Evolutionary conservation across 2,888 invertebrate species (phyloP).

Genomic region (Gnatocerus cornutus): DNA sequence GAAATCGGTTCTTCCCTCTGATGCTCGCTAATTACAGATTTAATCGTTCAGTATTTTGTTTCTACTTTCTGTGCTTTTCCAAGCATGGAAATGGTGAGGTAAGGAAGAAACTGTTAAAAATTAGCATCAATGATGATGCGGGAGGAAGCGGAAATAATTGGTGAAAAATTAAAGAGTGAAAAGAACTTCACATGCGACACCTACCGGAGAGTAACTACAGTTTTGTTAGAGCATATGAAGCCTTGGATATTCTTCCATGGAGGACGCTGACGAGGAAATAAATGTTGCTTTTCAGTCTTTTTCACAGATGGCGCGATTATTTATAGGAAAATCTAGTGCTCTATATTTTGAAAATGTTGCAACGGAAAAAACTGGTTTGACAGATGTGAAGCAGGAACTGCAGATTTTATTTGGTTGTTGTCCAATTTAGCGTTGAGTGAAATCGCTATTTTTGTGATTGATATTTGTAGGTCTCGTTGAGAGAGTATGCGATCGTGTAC

Average conservation of each 20-base stretch:
- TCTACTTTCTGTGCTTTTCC: neutral
- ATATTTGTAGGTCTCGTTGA: slow-evolving; percentile 23
- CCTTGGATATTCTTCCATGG: neutral
- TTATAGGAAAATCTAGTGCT: slow-evolving; percentile 1
- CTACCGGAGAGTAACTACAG: neutral
- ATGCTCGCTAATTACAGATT: neutral
- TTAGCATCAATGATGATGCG: neutral
- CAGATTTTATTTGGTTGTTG: slow-evolving; percentile 9
- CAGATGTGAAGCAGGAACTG: slow-evolving; percentile 24
- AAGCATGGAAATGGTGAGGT: neutral
- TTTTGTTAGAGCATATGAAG: neutral
- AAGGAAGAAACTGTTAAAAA: neutral
- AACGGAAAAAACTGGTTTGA: slow-evolving; percentile 23
- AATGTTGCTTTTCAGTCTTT: neutral
- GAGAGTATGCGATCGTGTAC: slow-evolving; percentile 4
- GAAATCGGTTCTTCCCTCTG: slow-evolving; percentile 5
- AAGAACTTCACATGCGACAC: neutral
- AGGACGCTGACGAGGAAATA: neutral
- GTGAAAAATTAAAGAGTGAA: too few species aligned
- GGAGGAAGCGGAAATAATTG: neutral
- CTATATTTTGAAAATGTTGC: slow-evolving; percentile 13
- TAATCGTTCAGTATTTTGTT: neutral
- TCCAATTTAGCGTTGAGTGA: slow-evolving; percentile 18
- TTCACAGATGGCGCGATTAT: slow-evolving; percentile 11
- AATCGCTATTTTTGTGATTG: slow-evolving; percentile 19